Evolutionary conservation across 2,113 vertebrate genomes (phyloP), one percentile per base, ranked within the genome.

Genomic region (Dicentrarchus labrax): DNA sequence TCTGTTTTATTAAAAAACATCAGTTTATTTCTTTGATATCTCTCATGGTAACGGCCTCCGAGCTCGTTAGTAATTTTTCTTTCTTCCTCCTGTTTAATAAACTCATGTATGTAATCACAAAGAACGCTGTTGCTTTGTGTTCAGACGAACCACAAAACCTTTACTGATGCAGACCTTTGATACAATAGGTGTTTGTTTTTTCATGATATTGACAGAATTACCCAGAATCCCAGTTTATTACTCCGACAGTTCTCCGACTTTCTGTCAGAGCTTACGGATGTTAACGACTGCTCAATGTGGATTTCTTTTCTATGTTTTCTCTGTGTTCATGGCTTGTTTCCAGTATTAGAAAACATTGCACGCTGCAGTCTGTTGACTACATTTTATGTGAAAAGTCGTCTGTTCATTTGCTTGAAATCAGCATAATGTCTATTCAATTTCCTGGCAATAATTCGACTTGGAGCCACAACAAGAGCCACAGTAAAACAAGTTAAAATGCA

Each of bases 21-120:
- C 1, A 19, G 13, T 76, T 62, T 54, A 21, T 17, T 43, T 77
- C 43, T 57, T 43, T 45, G 65, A 70, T 76, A 2, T 68, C 8
- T 62, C 0, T 81, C 60, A 60, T 21, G 17, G 16, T 19, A 73
- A 62, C 17, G 2, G 43, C 39, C 54, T 0, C 59, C 1, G 22
- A 76, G 67, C 72, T 87, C 48, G 39, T 83, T 76, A 83, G 21
- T 0, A 15, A 41, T 39, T 10, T 15, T 4, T 30, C 60, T 7
- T 8, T 9, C 15, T 41, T 22, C 10, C 8, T 51, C 5, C 13
- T 50, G 30, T 17, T 51, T 21, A 48, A 60, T n/a, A 2, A 24
- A 24, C 43, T 38, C 72, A 9, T 7, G 8, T 0, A 9, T 10
- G 36, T n/a, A 11, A 57, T 2, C 12, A 0, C 74, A 1, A 0